These are phyloP conservation scores for Laothoe populi DNA, from an alignment of 2,888 invertebrate genomes.

Conservation along the genomic window DNA sequence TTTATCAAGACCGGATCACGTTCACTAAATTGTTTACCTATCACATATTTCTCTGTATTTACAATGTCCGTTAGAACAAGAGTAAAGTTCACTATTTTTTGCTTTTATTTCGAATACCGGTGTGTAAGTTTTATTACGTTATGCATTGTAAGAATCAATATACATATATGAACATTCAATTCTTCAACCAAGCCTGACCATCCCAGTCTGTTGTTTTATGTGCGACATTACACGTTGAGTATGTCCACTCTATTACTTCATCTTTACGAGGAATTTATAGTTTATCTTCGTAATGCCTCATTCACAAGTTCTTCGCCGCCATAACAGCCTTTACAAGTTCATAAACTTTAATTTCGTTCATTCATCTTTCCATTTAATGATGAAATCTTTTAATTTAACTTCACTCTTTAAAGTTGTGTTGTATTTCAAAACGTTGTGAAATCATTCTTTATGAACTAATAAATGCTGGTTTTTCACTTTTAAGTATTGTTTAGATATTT, in stretches of 20 bases:
- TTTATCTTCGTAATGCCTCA: not conserved
- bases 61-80: not conserved
- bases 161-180: too few relatives aligned
- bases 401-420: not conserved
- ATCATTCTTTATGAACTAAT: not conserved
- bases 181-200: not conserved
- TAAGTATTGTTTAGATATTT: not conserved
- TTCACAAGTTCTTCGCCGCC: not conserved
- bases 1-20: not conserved
- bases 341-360: constrained; percentile 1
- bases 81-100: not conserved
- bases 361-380: not conserved
- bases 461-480: not conserved
- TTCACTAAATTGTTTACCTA: constrained; percentile 6
- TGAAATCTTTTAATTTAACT: not conserved
- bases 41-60: not conserved
- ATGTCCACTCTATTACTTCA: constrained; percentile 7
- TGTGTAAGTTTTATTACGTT: too few relatives aligned
- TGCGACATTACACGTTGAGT: not conserved
- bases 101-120: not conserved
- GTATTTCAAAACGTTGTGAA: not conserved
- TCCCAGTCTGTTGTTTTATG: not conserved
- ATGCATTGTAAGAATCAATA: too few relatives aligned
- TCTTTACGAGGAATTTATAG: not conserved
- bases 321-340: not conserved